phyloP scores from a whole-genome alignment of 2,113 vertebrate species.

The Kryptolebias marmoratus region DNA sequence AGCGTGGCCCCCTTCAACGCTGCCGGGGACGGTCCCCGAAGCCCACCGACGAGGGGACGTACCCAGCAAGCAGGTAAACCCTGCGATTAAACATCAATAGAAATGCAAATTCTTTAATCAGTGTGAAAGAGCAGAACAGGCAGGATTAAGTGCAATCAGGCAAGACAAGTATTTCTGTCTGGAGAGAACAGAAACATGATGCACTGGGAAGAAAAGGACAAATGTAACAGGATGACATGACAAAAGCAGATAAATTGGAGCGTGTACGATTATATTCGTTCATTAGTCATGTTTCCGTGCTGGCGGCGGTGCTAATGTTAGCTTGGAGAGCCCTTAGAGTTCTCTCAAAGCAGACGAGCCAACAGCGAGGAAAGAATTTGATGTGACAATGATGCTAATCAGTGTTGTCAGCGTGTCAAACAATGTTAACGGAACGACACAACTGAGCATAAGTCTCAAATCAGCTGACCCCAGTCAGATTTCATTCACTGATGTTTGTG shows the following conservation, averaged over 20 bases:
- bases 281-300: constrained; percentile 49
- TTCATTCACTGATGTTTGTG: constrained; percentile 28
- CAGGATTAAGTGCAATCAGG: not conserved
- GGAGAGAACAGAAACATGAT: constrained; percentile 14
- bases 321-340: constrained; percentile 34
- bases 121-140: not conserved
- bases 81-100: not conserved
- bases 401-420: constrained; percentile 65
- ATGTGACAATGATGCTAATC: constrained; percentile 63
- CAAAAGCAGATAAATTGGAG: constrained; percentile 43
- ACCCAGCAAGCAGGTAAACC: constrained; percentile 94
- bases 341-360: constrained; percentile 42
- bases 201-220: constrained; percentile 16
- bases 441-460: constrained; percentile 55
- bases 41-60: constrained; percentile 82
- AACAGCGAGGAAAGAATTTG: constrained; percentile 49
- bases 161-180: constrained; percentile 26
- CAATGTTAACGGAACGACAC: constrained; percentile 48
- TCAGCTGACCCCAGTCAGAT: constrained; percentile 42
- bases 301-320: constrained; percentile 17
- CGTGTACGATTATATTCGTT: constrained; percentile 2
- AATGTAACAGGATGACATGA: constrained; percentile 19
- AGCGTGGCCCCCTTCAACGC: constrained; percentile 93
- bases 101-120: not conserved
- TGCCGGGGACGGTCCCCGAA: constrained; percentile 91